Percentiles rank a stretch among this genome's conserved stretches.
Evolutionary conservation across 2,888 invertebrate species (phyloP).

Genomic region (Alsophila aescularia): DNA sequence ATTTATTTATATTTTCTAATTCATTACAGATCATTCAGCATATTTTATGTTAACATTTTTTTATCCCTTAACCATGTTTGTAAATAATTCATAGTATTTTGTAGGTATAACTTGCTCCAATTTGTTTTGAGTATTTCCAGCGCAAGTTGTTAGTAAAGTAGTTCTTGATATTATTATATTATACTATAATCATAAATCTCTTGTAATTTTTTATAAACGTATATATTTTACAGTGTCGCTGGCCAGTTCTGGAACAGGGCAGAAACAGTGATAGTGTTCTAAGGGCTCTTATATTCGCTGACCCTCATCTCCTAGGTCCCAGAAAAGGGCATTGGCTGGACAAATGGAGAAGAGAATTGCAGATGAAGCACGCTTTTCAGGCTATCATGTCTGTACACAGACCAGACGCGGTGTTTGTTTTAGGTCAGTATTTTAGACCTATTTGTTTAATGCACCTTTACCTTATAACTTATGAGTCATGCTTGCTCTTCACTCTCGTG

Average conservation of each 20-base stretch:
- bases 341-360: conserved; percentile 97
- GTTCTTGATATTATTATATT: no score
- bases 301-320: conserved; percentile 95
- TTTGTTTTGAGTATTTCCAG: no score
- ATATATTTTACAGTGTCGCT: conserved; percentile 86
- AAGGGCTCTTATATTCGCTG: conserved; percentile 92
- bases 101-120: no score
- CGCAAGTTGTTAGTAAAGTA: no score
- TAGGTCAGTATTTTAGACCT: conserved; percentile 87
- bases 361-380: conserved; percentile 97
- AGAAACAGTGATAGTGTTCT: conserved; percentile 75
- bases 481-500: no score
- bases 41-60: no score
- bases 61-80: no score
- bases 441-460: no score
- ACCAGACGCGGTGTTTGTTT: conserved; percentile 95
- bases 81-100: no score
- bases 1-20: neutral
- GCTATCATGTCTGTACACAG: conserved; percentile 90
- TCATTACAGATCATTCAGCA: neutral
- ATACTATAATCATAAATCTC: neutral
- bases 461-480: no score
- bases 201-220: neutral
- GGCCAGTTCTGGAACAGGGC: conserved; percentile 82
- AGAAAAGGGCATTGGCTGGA: conserved; percentile 97